Percentiles rank a stretch among this genome's conserved stretches.
Conservation (phyloP, 2,888 invertebrate genomes). For the Acanthosoma haemorrhoidale region DNA sequence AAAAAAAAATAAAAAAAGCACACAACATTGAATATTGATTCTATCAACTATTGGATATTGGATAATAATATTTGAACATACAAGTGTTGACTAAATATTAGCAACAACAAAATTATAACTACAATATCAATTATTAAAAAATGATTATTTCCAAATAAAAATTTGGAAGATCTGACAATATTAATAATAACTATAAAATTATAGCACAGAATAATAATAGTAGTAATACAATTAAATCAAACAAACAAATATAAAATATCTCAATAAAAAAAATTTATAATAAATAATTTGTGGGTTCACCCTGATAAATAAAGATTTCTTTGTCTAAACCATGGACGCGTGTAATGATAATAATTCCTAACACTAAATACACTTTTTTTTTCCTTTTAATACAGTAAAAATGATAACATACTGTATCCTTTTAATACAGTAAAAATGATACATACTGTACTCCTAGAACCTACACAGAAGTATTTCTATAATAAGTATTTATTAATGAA, state of each 20-base stretch:
- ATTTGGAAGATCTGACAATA: constrained; percentile 9
- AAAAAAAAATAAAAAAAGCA: no score
- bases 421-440: constrained; percentile 19
- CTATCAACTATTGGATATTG: no score
- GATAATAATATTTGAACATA: no score
- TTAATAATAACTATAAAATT: not conserved
- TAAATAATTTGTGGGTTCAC: constrained; percentile 13
- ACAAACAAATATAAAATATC: constrained; percentile 16
- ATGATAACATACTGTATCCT: constrained; percentile 22
- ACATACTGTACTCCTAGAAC: constrained; percentile 21
- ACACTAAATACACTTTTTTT: constrained; percentile 13
- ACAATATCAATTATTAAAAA: constrained; percentile 11
- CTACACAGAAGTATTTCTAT: constrained; percentile 3
- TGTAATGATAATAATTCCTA: constrained; percentile 1
- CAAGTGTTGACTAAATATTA: not conserved
- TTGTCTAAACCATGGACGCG: not conserved
- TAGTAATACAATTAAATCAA: not conserved
- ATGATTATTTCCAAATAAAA: not conserved
- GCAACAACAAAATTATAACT: not conserved
- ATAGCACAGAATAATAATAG: not conserved
- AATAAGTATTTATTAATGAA: not conserved
- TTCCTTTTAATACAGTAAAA: constrained; percentile 19
- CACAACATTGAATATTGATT: constrained; percentile 6
- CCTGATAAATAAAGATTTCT: not conserved
- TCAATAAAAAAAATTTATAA: constrained; percentile 9